Evolutionary conservation across 2,797 vertebrate species (phyloP).

Genomic region (Hoplostethus mediterraneus): DNA sequence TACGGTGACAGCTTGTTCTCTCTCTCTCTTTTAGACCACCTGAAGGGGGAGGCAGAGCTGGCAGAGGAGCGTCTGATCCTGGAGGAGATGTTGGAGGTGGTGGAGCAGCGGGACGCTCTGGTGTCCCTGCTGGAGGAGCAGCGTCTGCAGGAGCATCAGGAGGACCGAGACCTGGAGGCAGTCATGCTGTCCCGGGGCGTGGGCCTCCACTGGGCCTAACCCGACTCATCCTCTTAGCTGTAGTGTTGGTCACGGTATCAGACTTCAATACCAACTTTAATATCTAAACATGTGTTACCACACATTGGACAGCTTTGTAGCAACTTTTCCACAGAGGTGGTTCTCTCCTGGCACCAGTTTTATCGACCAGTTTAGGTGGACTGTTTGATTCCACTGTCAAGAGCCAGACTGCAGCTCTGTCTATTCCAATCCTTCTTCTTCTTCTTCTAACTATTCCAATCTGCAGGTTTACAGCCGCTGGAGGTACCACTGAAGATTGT

Average conservation of each 20-base stretch:
- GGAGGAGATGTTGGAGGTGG: conserved; percentile 96
- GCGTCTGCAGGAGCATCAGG: conserved; percentile 88
- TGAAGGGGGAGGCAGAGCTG: conserved; percentile 91
- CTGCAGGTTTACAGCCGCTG: too few relatives aligned
- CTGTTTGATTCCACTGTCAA: too few relatives aligned
- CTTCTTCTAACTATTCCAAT: neutral
- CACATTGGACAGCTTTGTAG: too few relatives aligned
- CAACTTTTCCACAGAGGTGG: too few relatives aligned
- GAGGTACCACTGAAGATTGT: too few relatives aligned
- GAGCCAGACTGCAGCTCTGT: too few relatives aligned
- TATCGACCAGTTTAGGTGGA: too few relatives aligned
- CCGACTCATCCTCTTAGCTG: conserved; percentile 6
- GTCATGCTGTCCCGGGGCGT: conserved; percentile 90
- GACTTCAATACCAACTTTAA: neutral
- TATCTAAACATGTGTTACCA: too few relatives aligned
- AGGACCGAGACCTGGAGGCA: conserved; percentile 91
- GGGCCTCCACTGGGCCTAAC: conserved; percentile 85
- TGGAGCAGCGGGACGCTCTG: conserved; percentile 93
- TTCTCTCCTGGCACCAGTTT: too few relatives aligned
- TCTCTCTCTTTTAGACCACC: conserved; percentile 84
- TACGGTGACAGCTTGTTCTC: too few relatives aligned
- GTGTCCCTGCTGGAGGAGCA: conserved; percentile 95
- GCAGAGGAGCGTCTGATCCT: conserved; percentile 92
- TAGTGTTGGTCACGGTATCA: neutral
- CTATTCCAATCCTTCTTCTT: neutral